A percentile compares a stretch with the other conserved stretches of the same genome.
Evolutionary conservation across 2,797 vertebrate species (phyloP).

Genomic region (Aulostomus chinensis): DNA sequence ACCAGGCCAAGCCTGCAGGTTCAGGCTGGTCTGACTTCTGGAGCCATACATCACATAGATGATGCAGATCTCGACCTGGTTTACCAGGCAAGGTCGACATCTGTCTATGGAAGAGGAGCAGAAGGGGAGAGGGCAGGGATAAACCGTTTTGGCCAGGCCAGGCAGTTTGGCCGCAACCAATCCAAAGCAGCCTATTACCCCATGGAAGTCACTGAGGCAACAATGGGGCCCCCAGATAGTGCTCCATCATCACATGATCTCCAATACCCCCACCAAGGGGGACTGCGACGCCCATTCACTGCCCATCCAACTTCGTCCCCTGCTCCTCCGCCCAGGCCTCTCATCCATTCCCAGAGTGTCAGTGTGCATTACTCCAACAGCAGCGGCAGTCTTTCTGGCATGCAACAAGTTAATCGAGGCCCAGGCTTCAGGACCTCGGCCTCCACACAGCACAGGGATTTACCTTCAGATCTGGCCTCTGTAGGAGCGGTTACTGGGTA

Average conservation of each 20-base stretch:
- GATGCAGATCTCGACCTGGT: slow-evolving; percentile 54
- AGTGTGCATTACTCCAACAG: slow-evolving; percentile 90
- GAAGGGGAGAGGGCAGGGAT: slow-evolving; percentile 62
- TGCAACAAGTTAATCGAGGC: slow-evolving; percentile 78
- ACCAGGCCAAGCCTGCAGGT: slow-evolving; percentile 81
- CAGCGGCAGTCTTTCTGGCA: slow-evolving; percentile 86
- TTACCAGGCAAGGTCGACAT: slow-evolving; percentile 77
- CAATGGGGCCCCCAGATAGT: slow-evolving; percentile 83
- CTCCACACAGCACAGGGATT: slow-evolving; percentile 91
- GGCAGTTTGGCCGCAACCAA: slow-evolving; percentile 92
- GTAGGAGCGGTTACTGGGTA: slow-evolving; percentile 78
- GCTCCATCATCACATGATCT: slow-evolving; percentile 58
- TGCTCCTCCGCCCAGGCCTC: slow-evolving; percentile 82
- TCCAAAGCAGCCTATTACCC: slow-evolving; percentile 92
- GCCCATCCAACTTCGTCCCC: slow-evolving; percentile 84
- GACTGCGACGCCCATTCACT: slow-evolving; percentile 85
- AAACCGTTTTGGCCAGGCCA: slow-evolving; percentile 84
- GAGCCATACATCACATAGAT: slow-evolving; percentile 78
- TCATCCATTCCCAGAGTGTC: slow-evolving; percentile 92
- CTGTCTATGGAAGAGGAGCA: slow-evolving; percentile 80
- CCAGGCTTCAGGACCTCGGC: slow-evolving; percentile 88
- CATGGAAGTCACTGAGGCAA: slow-evolving; percentile 72
- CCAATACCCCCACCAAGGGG: slow-evolving; percentile 67
- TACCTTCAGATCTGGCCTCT: slow-evolving; percentile 86
- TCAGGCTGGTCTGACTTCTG: slow-evolving; percentile 84